Base-by-base conservation (phyloP, 2,888 invertebrate species). In the Labia minor region DNA sequence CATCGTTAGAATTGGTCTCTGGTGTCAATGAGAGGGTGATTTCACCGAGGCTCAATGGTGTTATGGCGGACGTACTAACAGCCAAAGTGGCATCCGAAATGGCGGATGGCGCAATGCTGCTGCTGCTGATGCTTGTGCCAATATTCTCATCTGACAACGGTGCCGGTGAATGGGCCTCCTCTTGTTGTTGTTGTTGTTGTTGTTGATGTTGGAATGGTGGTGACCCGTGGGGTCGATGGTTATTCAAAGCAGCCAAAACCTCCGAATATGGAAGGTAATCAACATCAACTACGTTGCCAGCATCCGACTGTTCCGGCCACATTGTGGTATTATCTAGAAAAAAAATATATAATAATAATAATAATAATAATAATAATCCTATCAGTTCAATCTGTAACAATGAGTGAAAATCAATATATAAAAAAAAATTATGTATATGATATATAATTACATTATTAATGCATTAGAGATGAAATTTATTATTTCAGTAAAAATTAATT, bases 171-270 rank as follows among this genome's bases (percentile, higher is more conserved):
- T 3, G 4, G 3, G 26, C 3, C 4, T 3, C 4, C 8, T 26
- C 4, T 26, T 26, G 26, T 26, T 26, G 26, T 6, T n/a, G 49
- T 49, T 11, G 49, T 3, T 3, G 26, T 26, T 26, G 26, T 26
- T 26, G 26, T 26, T 26, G 26, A 26, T n/a, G 49, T 49, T 11
- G 49, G 14, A 49, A 49, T 14, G 49, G 49, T 2, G 49, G 49
- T 3, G 49, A 2, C 16, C 49, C 49, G 14, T 11, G 49, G 14
- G 49, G 49, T 49, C 49, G 49, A 49, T 49, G 49, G n/a, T 49
- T 49, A 16, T 49, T 49, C 49, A 49, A 14, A n/a, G 49, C 49
- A 49, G 49, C 49, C n/a, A 49, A 49, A 49, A 49, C 49, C 49
- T 49, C 49, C 49, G 49, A 49, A 49, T 49, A 49, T 4, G 49